Percentiles rank a stretch among this genome's conserved stretches.
Conservation (phyloP, 2,797 vertebrate species). For the Mycteria americana region DNA sequence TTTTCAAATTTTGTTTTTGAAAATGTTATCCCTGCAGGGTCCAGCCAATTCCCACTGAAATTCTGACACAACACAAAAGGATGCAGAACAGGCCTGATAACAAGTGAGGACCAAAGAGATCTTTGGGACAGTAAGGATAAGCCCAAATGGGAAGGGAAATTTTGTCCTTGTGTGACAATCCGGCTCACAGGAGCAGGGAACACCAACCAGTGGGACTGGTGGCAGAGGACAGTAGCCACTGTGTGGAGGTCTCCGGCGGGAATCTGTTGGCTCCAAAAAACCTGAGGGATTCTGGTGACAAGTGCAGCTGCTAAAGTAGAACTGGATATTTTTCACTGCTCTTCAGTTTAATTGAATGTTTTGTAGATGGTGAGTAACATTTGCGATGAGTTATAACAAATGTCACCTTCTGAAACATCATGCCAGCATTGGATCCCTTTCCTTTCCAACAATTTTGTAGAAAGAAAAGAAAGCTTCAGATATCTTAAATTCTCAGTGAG, state of each 20-base stretch:
- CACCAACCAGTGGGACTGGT: neutral
- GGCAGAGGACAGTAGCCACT: neutral
- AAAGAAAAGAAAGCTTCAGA: neutral
- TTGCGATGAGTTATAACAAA: slow-evolving; percentile 54
- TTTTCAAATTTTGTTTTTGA: neutral
- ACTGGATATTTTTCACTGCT: slow-evolving; percentile 21
- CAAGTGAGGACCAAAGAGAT: neutral
- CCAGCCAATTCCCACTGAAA: neutral
- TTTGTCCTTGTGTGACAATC: neutral
- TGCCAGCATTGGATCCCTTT: neutral
- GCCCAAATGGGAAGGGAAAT: neutral
- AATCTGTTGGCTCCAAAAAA: neutral
- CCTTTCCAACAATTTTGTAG: neutral
- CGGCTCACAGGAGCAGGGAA: neutral
- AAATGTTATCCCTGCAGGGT: neutral
- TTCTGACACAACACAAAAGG: neutral
- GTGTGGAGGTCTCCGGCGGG: neutral
- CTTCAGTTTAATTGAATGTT: slow-evolving; percentile 42
- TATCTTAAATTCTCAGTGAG: neutral
- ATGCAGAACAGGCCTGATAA: neutral
- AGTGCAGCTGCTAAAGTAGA: neutral
- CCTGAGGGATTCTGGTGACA: neutral
- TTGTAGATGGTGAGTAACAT: slow-evolving; percentile 40
- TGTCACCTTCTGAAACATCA: slow-evolving; percentile 36
- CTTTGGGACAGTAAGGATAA: neutral